Conservation (phyloP, 2,113 vertebrate genomes). For the Otolemur garnettii region DNA sequence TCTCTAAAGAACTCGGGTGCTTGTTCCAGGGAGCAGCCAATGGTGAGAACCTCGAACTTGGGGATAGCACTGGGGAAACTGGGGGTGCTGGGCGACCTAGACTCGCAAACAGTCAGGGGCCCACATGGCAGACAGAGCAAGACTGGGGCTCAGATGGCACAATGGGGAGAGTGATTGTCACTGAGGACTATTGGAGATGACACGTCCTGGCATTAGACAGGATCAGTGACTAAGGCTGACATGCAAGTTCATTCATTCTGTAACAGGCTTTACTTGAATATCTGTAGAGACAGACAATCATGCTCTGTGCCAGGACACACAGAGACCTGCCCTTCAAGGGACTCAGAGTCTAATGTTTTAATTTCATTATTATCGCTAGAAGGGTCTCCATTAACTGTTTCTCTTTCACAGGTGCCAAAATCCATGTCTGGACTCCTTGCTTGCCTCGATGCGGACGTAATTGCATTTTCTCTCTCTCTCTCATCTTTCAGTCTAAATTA, state of each 20-base stretch:
- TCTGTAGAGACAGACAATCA: background rate
- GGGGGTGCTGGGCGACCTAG: no score
- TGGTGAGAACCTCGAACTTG: no score
- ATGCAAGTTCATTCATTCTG: background rate
- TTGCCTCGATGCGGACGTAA: constrained; percentile 51
- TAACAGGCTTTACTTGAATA: background rate
- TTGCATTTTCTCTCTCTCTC: background rate
- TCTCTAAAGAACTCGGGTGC: background rate
- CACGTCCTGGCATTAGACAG: background rate
- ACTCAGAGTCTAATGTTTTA: background rate
- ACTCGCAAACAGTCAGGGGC: no score
- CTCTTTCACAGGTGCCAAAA: constrained; percentile 51
- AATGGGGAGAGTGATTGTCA: background rate
- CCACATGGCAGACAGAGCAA: background rate
- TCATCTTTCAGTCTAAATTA: background rate
- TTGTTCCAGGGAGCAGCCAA: background rate
- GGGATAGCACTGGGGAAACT: no score
- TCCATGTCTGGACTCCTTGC: background rate
- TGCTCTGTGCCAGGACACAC: background rate
- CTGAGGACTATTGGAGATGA: background rate
- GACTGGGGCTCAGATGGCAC: background rate
- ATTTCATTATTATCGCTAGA: background rate
- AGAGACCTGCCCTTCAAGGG: background rate
- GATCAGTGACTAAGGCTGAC: background rate
- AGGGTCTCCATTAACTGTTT: background rate